A percentile compares a stretch with the other conserved stretches of the same genome.
Conservation (phyloP, 2,113 vertebrate species). For the Cyanoderma ruficeps region DNA sequence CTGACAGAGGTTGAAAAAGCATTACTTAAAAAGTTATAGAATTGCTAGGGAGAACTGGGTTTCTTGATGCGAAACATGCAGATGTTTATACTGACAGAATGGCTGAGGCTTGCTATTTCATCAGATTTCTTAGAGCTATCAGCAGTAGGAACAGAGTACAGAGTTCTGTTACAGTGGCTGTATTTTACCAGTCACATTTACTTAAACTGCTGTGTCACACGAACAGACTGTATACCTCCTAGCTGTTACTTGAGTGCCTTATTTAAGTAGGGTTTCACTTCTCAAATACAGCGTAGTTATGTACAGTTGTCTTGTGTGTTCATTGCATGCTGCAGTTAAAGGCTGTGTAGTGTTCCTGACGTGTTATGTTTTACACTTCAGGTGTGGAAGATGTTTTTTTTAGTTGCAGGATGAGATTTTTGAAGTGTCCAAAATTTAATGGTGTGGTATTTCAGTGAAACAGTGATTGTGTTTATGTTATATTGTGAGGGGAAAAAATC, state of each 20-base stretch:
- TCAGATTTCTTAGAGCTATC: neutral
- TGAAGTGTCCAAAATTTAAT: neutral
- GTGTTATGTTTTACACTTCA: neutral
- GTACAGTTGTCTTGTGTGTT: neutral
- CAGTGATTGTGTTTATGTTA: neutral
- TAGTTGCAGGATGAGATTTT: neutral
- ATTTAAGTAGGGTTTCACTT: neutral
- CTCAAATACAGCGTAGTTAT: neutral
- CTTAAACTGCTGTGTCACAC: neutral
- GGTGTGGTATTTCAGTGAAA: neutral
- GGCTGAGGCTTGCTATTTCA: neutral
- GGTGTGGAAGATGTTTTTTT: neutral
- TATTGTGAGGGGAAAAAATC: accelerated
- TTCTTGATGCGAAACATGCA: neutral
- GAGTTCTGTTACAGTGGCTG: neutral
- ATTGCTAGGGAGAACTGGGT: neutral
- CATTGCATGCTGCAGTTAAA: neutral
- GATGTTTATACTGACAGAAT: neutral
- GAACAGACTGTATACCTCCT: neutral
- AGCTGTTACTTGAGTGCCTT: neutral
- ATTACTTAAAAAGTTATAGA: neutral
- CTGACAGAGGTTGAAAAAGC: neutral
- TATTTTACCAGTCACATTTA: neutral
- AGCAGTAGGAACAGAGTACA: neutral
- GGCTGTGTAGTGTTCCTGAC: neutral